Conservation (phyloP, 2,888 invertebrate genomes). For the Philopedon plagiatum region DNA sequence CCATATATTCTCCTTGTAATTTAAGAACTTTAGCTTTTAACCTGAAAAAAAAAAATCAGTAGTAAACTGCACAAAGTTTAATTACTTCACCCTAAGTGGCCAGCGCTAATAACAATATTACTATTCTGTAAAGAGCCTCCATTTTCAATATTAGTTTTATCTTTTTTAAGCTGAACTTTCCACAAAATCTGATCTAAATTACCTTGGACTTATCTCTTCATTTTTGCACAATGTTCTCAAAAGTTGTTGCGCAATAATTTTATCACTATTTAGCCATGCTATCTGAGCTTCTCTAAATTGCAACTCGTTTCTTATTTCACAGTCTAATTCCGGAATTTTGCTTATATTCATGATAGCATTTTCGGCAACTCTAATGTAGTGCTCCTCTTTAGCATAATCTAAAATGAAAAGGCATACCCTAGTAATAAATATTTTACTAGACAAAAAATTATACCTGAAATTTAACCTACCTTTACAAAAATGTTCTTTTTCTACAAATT, state of each 20-base stretch:
- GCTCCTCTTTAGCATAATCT: conserved; percentile 73
- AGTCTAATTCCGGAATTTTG: conserved; percentile 61
- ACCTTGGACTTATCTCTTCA: conserved; percentile 56
- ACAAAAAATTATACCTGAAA: too few species aligned
- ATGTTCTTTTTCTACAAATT: too few species aligned
- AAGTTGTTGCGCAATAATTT: conserved; percentile 69
- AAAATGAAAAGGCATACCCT: conserved; percentile 31
- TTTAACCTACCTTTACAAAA: too few species aligned
- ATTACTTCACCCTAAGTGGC: too few species aligned
- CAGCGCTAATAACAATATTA: too few species aligned
- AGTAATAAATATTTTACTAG: too few species aligned
- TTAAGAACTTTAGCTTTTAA: conserved; percentile 71
- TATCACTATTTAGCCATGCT: conserved; percentile 71
- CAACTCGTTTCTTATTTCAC: conserved; percentile 66
- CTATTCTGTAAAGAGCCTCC: too few species aligned
- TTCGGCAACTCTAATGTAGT: conserved; percentile 72
- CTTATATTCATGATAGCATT: conserved; percentile 70
- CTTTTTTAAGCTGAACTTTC: too few species aligned
- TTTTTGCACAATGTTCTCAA: conserved; percentile 61
- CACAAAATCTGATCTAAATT: too few species aligned
- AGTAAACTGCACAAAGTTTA: too few species aligned
- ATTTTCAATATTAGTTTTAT: too few species aligned
- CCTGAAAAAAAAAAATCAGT: conserved; percentile 55
- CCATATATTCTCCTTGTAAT: conserved; percentile 86
- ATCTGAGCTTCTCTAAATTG: conserved; percentile 73